Evolutionary conservation across 2,888 invertebrate species (phyloP).

Genomic region (Agriopis marginaria): DNA sequence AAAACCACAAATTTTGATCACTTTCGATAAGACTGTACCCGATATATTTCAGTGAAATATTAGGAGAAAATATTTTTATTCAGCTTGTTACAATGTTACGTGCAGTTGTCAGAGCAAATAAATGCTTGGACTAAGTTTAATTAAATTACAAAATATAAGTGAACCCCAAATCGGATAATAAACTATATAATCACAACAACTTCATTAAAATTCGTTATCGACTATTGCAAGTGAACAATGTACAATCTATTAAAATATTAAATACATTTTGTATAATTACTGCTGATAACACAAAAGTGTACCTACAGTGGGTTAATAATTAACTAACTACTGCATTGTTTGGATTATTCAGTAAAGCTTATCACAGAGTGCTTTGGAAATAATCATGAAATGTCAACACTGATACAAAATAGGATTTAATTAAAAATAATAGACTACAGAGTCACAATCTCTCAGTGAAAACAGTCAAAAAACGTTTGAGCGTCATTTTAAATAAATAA

Average conservation of each 20-base stretch:
- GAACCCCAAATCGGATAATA: background rate
- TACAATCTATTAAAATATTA: background rate
- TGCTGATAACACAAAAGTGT: background rate
- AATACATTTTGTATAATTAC: background rate
- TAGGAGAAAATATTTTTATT: too few species aligned
- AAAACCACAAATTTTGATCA: too few species aligned
- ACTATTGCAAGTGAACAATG: background rate
- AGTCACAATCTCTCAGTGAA: too few species aligned
- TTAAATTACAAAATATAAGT: background rate
- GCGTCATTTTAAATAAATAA: too few species aligned
- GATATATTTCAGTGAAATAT: too few species aligned
- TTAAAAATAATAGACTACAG: background rate
- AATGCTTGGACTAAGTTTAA: too few species aligned
- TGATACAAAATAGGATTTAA: conserved; percentile 2
- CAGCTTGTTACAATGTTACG: too few species aligned
- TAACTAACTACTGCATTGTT: conserved; percentile 13
- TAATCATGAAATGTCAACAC: conserved; percentile 51
- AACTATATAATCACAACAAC: background rate
- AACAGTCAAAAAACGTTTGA: too few species aligned
- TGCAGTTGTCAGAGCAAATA: too few species aligned
- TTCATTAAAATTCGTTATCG: conserved; percentile 9
- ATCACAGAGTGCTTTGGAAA: conserved; percentile 69
- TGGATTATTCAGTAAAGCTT: conserved; percentile 41
- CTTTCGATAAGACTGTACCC: too few species aligned
- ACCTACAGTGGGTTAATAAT: conserved; percentile 3